Percentiles rank a stretch among this genome's conserved stretches.
These are phyloP conservation scores for Exephanes ischioxanthus DNA, from an alignment of 2,888 invertebrate species.

Conservation along the genomic window DNA sequence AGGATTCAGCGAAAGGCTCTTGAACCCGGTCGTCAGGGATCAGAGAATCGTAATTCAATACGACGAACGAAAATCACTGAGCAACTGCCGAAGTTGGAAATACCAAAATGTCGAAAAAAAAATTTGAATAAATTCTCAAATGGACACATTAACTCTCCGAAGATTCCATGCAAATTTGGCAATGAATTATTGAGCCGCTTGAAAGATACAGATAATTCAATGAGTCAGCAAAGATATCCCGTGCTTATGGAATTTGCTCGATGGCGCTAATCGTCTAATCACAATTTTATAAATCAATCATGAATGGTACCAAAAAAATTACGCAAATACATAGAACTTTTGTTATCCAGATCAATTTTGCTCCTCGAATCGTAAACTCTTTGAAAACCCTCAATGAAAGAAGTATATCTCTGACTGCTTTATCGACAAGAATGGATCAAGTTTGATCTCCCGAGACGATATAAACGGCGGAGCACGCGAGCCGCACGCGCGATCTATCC, in stretches of 20 bases:
- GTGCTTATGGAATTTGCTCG: too few species aligned
- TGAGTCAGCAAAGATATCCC: too few species aligned
- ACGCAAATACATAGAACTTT: background rate
- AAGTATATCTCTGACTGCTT: background rate
- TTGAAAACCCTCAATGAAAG: background rate
- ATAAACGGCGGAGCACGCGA: conserved; percentile 16
- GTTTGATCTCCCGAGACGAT: conserved; percentile 2
- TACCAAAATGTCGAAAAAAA: background rate
- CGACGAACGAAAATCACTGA: conserved; percentile 52
- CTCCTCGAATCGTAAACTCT: background rate
- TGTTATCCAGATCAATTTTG: background rate
- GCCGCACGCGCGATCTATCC: conserved; percentile 34
- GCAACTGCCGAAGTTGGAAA: conserved; percentile 25
- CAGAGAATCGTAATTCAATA: conserved; percentile 52
- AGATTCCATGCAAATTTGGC: background rate
- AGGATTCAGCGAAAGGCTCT: conserved; percentile 63
- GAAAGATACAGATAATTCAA: too few species aligned
- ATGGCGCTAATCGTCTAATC: background rate
- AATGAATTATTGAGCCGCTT: background rate
- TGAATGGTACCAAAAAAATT: background rate
- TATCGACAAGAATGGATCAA: background rate
- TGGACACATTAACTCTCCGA: background rate
- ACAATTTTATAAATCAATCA: background rate
- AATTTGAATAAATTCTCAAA: background rate
- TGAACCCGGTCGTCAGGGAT: conserved; percentile 50